These are phyloP conservation scores for Pagrus major DNA, from an alignment of 2,113 vertebrate genomes.

Conservation along the genomic window DNA sequence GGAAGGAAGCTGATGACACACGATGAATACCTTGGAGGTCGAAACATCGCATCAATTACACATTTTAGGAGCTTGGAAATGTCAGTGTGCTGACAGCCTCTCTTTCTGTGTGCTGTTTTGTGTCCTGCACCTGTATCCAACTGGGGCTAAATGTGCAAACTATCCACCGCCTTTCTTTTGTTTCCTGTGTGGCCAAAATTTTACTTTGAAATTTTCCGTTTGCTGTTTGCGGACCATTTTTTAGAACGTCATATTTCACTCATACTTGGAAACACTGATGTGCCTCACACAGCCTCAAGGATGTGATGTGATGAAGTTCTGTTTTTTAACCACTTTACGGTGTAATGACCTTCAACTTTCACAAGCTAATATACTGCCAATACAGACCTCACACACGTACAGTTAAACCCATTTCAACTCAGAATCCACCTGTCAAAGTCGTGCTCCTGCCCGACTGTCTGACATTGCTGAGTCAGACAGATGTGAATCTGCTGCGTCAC, in stretches of 20 bases:
- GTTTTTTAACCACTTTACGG: too few relatives aligned
- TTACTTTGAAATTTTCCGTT: background rate
- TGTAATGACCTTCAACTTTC: background rate
- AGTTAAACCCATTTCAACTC: background rate
- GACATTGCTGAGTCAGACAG: slow-evolving; percentile 44
- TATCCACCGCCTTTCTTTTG: background rate
- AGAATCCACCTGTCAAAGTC: background rate
- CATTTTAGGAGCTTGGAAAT: background rate
- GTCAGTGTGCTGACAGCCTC: background rate
- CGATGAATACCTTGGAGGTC: background rate
- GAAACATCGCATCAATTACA: background rate
- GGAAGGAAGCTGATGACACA: background rate
- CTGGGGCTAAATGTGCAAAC: background rate
- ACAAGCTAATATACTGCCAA: background rate
- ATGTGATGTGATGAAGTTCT: background rate
- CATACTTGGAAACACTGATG: background rate
- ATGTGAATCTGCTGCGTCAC: slow-evolving; percentile 31
- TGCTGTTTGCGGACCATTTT: background rate
- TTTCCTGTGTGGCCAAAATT: background rate
- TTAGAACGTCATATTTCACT: background rate
- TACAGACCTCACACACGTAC: background rate
- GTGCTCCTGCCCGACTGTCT: background rate
- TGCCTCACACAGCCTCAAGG: background rate
- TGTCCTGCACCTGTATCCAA: background rate
- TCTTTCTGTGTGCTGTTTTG: background rate